Percentiles rank a stretch among this genome's conserved stretches.
Conservation (phyloP, 2,113 vertebrate genomes). For the Pluvialis apricaria region DNA sequence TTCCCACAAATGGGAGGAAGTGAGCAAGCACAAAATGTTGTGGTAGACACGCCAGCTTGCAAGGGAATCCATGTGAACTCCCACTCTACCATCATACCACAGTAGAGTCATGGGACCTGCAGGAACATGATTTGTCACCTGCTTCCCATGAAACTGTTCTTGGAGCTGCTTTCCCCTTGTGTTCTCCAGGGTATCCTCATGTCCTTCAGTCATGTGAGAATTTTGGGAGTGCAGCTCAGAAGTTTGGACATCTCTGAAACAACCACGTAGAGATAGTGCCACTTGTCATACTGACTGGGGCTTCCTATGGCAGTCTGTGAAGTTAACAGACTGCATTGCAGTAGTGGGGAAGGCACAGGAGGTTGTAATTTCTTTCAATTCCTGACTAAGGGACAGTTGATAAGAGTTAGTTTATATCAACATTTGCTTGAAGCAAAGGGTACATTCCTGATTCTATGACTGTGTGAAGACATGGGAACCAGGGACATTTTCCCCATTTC, state of each 20-base stretch:
- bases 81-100: neutral
- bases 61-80: neutral
- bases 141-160: neutral
- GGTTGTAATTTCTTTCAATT: neutral
- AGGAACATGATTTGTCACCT: neutral
- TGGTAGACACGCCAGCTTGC: neutral
- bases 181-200: neutral
- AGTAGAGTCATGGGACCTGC: neutral
- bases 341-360: neutral
- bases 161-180: neutral
- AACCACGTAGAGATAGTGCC: neutral
- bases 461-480: neutral
- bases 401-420: neutral
- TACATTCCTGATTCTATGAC: neutral
- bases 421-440: neutral
- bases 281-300: neutral
- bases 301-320: neutral
- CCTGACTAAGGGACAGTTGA: neutral
- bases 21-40: neutral
- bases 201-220: neutral
- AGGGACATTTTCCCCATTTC: neutral
- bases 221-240: neutral
- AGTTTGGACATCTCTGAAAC: neutral
- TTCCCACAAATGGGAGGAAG: neutral
- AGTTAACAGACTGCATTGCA: neutral